These are phyloP conservation scores for Sinocyclocheilus anshuiensis DNA, from an alignment of 2,113 vertebrate species.

Conservation along the genomic window DNA sequence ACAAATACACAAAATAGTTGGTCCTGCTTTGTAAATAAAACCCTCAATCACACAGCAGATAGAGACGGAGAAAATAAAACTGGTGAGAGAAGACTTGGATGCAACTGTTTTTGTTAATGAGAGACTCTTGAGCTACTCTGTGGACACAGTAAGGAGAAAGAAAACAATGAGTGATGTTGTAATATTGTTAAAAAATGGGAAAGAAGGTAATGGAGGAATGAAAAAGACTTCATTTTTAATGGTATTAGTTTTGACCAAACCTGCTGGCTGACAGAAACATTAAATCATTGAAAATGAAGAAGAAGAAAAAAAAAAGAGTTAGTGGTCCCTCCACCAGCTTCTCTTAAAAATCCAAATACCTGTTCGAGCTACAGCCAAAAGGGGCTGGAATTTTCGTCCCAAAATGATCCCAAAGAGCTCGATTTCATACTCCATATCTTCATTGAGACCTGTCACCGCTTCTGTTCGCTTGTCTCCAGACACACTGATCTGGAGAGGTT, in stretches of 20 bases:
- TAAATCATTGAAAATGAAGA: neutral
- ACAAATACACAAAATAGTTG: conserved; percentile 61
- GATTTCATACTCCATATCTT: conserved; percentile 87
- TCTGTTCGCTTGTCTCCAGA: conserved; percentile 79
- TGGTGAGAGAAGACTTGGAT: conserved; percentile 43
- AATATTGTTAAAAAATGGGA: neutral
- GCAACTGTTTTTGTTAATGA: neutral
- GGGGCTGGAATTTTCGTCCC: conserved; percentile 83
- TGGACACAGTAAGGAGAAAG: neutral
- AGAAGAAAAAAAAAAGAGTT: neutral
- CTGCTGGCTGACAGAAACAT: neutral
- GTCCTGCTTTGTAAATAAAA: conserved; percentile 34
- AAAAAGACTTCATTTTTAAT: neutral
- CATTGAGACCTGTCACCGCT: conserved; percentile 79
- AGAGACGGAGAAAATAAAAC: conserved; percentile 9
- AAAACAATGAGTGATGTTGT: neutral
- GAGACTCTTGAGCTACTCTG: neutral
- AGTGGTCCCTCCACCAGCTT: conserved; percentile 14
- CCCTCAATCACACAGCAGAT: conserved; percentile 18
- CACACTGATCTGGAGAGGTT: conserved; percentile 82
- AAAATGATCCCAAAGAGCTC: conserved; percentile 86
- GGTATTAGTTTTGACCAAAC: neutral
- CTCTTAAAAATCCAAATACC: conserved; percentile 76
- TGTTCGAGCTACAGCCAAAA: conserved; percentile 84
- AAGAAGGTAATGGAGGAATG: neutral